These are phyloP conservation scores for Trichogramma dendrolimi DNA, from an alignment of 2,888 invertebrate genomes.

Conservation along the genomic window DNA sequence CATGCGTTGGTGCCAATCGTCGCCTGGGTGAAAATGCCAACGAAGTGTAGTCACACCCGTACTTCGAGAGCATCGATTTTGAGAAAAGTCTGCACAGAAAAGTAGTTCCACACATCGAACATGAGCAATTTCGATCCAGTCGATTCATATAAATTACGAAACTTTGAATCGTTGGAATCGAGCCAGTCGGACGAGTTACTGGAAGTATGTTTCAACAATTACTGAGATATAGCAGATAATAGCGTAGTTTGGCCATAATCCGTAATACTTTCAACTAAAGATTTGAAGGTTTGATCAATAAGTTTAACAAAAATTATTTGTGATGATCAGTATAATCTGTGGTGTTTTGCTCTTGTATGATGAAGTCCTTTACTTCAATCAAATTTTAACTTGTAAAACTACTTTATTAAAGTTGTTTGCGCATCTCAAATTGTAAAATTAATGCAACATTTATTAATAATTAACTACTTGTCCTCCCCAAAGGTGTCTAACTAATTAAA, in stretches of 20 bases:
- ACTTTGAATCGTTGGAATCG: conserved; percentile 74
- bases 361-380: not conserved
- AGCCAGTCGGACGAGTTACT: conserved; percentile 76
- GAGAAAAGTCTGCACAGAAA: conserved; percentile 83
- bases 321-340: not conserved
- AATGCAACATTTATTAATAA: no score
- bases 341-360: not conserved
- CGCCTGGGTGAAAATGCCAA: conserved; percentile 87
- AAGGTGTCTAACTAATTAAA: no score
- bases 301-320: not conserved
- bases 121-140: conserved; percentile 98
- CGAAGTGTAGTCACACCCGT: conserved; percentile 91
- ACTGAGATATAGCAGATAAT: conserved; percentile 53
- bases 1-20: conserved; percentile 85
- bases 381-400: no score
- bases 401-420: no score
- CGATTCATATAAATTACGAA: conserved; percentile 81
- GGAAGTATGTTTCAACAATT: conserved; percentile 53
- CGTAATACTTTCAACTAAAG: conserved; percentile 28
- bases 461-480: no score
- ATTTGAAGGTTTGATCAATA: conserved; percentile 9
- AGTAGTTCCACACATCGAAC: conserved; percentile 90
- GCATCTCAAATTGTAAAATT: no score
- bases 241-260: conserved; percentile 48
- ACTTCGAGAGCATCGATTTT: conserved; percentile 88